Evolutionary conservation across 2,113 vertebrate genomes (phyloP).

Genomic region (Plectropomus leopardus): DNA sequence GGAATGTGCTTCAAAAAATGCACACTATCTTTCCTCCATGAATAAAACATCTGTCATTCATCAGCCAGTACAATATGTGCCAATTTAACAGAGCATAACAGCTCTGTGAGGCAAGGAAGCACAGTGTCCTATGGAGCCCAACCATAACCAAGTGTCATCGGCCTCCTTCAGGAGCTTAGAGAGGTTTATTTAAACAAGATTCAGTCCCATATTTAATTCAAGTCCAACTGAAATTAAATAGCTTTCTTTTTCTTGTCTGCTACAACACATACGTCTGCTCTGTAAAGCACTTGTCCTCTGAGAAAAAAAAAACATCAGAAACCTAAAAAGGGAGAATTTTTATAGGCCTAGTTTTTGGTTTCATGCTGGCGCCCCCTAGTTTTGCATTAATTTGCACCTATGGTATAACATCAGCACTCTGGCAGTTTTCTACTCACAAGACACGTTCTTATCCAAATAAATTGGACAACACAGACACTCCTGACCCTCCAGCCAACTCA

Average conservation of each 20-base stretch:
- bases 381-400: not conserved
- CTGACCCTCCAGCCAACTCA: not conserved
- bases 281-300: not conserved
- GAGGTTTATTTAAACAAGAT: constrained; percentile 38
- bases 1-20: constrained; percentile 84
- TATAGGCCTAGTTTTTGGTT: not conserved
- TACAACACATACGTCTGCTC: not conserved
- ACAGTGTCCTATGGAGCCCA: constrained; percentile 46
- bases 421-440: not conserved
- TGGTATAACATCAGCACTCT: not conserved
- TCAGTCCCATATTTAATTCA: not conserved
- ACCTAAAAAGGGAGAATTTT: not conserved
- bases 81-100: constrained; percentile 72
- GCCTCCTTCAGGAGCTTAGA: constrained; percentile 28
- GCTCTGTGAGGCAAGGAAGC: constrained; percentile 50
- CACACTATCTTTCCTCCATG: constrained; percentile 75
- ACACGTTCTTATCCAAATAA: no score
- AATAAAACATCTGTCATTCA: constrained; percentile 84
- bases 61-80: constrained; percentile 73
- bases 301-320: not conserved
- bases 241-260: not conserved
- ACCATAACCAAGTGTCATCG: constrained; percentile 35
- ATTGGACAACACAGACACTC: not conserved
- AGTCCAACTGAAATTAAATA: not conserved
- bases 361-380: not conserved